phyloP scores from a whole-genome alignment of 2,797 vertebrate species.

The Ctenochaetus hawaiiensis region DNA sequence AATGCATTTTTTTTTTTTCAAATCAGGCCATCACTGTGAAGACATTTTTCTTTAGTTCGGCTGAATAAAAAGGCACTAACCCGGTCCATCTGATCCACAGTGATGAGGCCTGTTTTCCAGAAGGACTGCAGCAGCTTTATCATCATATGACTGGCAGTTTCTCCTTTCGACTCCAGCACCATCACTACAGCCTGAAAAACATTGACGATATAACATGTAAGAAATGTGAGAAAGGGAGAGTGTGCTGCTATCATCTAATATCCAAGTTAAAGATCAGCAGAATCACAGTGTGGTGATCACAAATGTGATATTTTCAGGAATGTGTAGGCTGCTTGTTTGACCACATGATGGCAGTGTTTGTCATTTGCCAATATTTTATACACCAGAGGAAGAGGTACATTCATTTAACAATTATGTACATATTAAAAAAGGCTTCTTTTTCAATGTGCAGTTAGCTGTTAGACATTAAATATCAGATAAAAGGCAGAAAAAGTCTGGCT shows the following conservation, averaged over 20 bases:
- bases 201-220: background rate
- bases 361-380: background rate
- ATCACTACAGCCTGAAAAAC: constrained; percentile 86
- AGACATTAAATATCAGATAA: no score
- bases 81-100: constrained; percentile 93
- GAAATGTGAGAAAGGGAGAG: background rate
- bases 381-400: background rate
- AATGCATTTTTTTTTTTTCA: background rate
- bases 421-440: background rate
- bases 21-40: background rate
- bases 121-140: constrained; percentile 89
- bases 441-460: background rate
- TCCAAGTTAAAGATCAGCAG: background rate
- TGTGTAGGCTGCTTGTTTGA: background rate
- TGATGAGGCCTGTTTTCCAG: constrained; percentile 90
- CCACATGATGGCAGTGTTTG: constrained; percentile 61
- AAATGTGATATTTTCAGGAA: background rate
- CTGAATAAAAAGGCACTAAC: constrained; percentile 63
- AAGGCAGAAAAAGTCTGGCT: background rate
- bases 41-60: background rate
- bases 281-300: background rate
- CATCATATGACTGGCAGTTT: constrained; percentile 86
- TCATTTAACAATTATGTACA: background rate
- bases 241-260: background rate
- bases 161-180: constrained; percentile 90